Evolutionary conservation across 1,140 invertebrate species (phyloP).

Genomic region (Panulirus ornatus): DNA sequence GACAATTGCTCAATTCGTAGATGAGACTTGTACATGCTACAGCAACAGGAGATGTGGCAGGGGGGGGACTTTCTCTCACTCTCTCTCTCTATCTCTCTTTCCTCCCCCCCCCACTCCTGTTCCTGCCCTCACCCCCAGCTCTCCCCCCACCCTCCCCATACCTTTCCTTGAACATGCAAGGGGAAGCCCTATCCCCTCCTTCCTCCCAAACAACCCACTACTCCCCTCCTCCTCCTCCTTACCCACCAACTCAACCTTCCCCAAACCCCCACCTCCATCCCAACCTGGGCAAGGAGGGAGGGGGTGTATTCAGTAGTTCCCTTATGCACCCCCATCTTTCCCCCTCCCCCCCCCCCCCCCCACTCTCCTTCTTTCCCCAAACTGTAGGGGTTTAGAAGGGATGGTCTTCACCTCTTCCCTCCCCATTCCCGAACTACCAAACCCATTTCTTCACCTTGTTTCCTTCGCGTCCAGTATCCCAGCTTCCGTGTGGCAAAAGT

Average conservation of each 20-base stretch:
- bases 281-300: background rate
- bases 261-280: background rate
- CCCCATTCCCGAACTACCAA: background rate
- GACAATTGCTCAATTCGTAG: slow-evolving; percentile 72
- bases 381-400: background rate
- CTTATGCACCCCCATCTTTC: slow-evolving; percentile 12
- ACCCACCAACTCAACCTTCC: too few relatives aligned
- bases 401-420: background rate
- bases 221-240: too few relatives aligned
- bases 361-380: background rate
- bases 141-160: background rate
- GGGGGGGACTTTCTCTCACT: background rate
- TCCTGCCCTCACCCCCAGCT: background rate
- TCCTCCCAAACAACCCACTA: background rate
- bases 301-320: background rate
- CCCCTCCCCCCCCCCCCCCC: slow-evolving; percentile 19
- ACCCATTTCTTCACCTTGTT: slow-evolving; percentile 46
- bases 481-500: slow-evolving; percentile 34
- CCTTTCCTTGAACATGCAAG: slow-evolving; percentile 3
- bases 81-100: slow-evolving; percentile 12
- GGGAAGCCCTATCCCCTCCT: slow-evolving; percentile 8
- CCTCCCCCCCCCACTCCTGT: background rate
- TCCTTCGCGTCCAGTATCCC: slow-evolving; percentile 43
- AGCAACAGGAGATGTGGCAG: background rate
- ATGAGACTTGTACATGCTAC: slow-evolving; percentile 72